Evolutionary conservation across 2,797 vertebrate genomes (phyloP).

Genomic region (Urophycis tenuis): DNA sequence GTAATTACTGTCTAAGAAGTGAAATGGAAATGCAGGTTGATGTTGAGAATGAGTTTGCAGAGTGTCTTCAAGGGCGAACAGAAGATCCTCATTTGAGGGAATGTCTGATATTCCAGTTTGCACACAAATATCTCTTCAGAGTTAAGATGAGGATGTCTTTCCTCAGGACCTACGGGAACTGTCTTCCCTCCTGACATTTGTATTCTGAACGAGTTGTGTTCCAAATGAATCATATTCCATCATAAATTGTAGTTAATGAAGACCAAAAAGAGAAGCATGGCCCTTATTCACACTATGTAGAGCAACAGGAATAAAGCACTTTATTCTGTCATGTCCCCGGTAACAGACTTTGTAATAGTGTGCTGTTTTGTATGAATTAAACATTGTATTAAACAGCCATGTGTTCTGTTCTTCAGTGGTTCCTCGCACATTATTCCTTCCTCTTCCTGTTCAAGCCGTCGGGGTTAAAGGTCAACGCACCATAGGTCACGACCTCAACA

Average conservation of each 20-base stretch:
- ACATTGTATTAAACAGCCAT: conserved; percentile 50
- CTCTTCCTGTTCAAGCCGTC: not conserved
- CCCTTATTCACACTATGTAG: conserved; percentile 33
- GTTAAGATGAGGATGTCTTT: conserved; percentile 24
- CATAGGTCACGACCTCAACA: not conserved
- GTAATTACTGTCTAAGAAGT: not conserved
- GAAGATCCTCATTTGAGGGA: conserved; percentile 25
- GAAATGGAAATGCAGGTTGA: not conserved
- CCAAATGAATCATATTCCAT: conserved; percentile 28
- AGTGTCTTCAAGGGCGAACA: conserved; percentile 21
- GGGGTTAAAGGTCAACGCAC: not conserved
- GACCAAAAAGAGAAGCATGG: conserved; percentile 20
- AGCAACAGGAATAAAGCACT: conserved; percentile 49
- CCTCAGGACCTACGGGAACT: conserved; percentile 29
- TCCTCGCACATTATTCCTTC: conserved; percentile 23
- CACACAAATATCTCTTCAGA: not conserved
- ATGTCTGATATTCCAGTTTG: conserved; percentile 15
- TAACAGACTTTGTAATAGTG: conserved; percentile 46
- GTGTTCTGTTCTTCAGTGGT: conserved; percentile 34
- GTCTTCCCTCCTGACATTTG: conserved; percentile 46
- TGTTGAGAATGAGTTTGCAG: not conserved
- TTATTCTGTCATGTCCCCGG: conserved; percentile 57
- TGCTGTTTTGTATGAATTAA: conserved; percentile 58
- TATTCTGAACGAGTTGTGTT: conserved; percentile 33
- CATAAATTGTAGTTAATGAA: conserved; percentile 9